phyloP scores from a whole-genome alignment of 2,888 invertebrate genomes.

The Gymnosoma rotundatum region DNA sequence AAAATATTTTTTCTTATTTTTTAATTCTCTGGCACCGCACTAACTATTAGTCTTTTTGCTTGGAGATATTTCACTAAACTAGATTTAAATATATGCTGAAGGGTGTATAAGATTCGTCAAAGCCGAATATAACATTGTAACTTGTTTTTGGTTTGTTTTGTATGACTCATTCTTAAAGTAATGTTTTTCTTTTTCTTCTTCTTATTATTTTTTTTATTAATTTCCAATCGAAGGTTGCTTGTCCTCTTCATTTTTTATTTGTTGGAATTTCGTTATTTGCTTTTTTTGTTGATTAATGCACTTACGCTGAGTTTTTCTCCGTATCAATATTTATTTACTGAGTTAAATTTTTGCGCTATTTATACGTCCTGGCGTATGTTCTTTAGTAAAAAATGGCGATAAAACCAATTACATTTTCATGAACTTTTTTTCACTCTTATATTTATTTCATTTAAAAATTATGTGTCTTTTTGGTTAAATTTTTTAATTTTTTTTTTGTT shows the following conservation, averaged over 20 bases:
- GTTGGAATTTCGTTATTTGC: constrained; percentile 1
- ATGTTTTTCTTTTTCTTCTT: background rate
- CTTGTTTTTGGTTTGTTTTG: background rate
- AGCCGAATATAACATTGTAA: too few species aligned
- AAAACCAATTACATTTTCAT: constrained; percentile 77
- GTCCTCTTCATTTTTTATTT: background rate
- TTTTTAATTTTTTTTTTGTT: background rate
- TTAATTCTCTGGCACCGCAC: too few species aligned
- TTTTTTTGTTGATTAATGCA: constrained; percentile 39
- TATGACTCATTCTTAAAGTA: background rate
- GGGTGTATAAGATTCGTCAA: too few species aligned
- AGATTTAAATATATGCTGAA: too few species aligned
- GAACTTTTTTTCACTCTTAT: constrained; percentile 1
- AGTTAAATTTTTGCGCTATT: constrained; percentile 26
- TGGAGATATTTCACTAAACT: too few species aligned
- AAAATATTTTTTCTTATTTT: too few species aligned
- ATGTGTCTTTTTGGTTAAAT: background rate
- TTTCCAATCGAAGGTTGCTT: background rate
- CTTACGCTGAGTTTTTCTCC: constrained; percentile 9
- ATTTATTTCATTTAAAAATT: background rate
- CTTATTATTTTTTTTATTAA: background rate
- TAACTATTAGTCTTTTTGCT: too few species aligned
- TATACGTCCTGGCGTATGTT: constrained; percentile 50
- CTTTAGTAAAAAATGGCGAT: constrained; percentile 72
- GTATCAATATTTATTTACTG: constrained; percentile 56